These are phyloP conservation scores for Aeoliscus strigatus DNA, from an alignment of 2,797 vertebrate genomes.

Conservation along the genomic window DNA sequence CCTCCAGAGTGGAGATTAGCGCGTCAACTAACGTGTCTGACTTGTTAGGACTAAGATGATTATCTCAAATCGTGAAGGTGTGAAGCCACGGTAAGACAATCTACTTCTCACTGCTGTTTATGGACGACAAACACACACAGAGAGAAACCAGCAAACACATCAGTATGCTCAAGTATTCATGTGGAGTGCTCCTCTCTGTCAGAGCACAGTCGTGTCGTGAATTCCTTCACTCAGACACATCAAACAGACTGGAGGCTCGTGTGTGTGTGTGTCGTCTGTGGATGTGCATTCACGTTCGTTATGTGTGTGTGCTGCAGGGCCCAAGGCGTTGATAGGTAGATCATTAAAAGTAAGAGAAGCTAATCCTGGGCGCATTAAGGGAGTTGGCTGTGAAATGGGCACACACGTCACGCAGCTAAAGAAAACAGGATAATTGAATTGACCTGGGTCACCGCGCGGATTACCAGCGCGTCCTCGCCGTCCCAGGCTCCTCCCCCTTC, in stretches of 20 bases:
- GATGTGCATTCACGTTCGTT: constrained; percentile 13
- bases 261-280: constrained; percentile 8
- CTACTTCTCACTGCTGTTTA: constrained; percentile 47
- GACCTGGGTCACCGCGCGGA: constrained; percentile 79
- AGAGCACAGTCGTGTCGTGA: no score
- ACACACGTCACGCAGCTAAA: constrained; percentile 72
- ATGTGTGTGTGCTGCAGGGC: constrained; percentile 39
- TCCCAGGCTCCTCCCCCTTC: constrained; percentile 64
- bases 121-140: constrained; percentile 50
- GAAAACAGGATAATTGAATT: constrained; percentile 87
- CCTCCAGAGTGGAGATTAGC: constrained; percentile 55
- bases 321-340: constrained; percentile 78
- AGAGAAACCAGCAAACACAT: constrained; percentile 30
- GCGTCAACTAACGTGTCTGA: constrained; percentile 54
- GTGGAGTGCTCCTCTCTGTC: no score
- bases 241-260: no score
- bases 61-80: constrained; percentile 66
- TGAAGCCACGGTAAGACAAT: constrained; percentile 58
- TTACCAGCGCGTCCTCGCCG: constrained; percentile 71
- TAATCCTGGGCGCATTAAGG: constrained; percentile 81
- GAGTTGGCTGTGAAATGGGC: constrained; percentile 81
- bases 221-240: no score
- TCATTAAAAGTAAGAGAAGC: constrained; percentile 83
- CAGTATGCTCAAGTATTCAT: no score
- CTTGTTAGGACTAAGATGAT: constrained; percentile 63